Conservation (phyloP, 2,888 invertebrate genomes). For the Andrena haemorrhoa region DNA sequence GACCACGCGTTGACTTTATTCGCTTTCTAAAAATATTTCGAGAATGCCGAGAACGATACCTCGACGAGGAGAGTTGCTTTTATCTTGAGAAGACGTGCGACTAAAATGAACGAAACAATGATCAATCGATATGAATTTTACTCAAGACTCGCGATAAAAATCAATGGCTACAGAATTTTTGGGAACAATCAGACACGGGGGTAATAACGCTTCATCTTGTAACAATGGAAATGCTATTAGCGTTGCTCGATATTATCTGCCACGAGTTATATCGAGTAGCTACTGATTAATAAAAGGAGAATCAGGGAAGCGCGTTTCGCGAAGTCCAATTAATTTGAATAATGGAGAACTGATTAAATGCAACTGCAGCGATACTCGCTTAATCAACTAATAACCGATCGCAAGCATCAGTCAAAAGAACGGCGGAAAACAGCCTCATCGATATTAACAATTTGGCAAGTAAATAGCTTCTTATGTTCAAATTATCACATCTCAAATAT, state of each 20-base stretch:
- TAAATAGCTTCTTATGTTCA: too few relatives aligned
- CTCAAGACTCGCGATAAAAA: too few relatives aligned
- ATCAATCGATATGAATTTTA: too few relatives aligned
- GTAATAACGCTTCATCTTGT: neutral
- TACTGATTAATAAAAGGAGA: neutral
- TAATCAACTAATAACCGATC: conserved; percentile 10
- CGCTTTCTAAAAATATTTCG: neutral
- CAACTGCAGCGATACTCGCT: neutral
- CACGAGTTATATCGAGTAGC: neutral
- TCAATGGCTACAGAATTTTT: too few relatives aligned
- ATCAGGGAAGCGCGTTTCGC: neutral
- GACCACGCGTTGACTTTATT: neutral
- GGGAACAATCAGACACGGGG: neutral
- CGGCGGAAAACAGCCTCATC: neutral
- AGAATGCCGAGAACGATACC: too few relatives aligned
- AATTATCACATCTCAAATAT: too few relatives aligned
- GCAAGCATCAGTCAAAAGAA: neutral
- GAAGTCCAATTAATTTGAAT: neutral
- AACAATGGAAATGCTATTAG: neutral
- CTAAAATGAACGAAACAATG: too few relatives aligned
- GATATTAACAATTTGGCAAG: too few relatives aligned
- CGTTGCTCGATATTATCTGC: neutral
- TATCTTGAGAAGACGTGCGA: too few relatives aligned
- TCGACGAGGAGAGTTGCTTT: too few relatives aligned
- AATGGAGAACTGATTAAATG: neutral